Base-by-base conservation (phyloP, 2,113 vertebrate species). In the Alligator mississippiensis region DNA sequence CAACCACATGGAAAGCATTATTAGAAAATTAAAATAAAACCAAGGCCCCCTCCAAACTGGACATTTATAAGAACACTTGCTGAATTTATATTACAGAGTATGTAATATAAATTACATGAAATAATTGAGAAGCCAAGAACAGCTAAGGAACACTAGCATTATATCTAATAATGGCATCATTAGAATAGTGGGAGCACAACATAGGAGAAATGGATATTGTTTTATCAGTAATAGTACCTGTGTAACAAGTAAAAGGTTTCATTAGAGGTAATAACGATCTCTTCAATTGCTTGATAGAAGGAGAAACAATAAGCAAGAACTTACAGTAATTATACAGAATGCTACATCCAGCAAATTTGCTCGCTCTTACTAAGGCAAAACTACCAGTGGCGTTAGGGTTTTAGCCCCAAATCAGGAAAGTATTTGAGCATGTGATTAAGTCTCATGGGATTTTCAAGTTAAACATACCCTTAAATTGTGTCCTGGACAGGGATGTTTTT, bases 261-360 rank as follows among this genome's bases (percentile, higher is more conserved):
- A 47, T 64, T 58, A 62, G 2, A 87, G 38, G 27, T 4, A 72
- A 17, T 47, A 77, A 61, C 2, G 1, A 0, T 28, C 25, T 84
- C 83, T 90, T 47, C 54, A 84, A 54, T 47, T 88, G 17, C 77
- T 87, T 88, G n/a, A 62, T 25, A 89, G n/a, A 6, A 89, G n/a
- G 19, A 27, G 14, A 47, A 30, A 82, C 72, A 90, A 84, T 11
- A 86, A 80, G 54, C 34, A 93, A 91, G 90, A 80, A 25, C 1
- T 3, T 70, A 47, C 38, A 47, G 13, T 47, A 59, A 62, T 1
- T 11, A 84, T 74, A 87, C 78, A 34, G 4, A 4, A 13, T 80
- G 47, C 27, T 77, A 4, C 27, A 14, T 72, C 9, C 80, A 82
- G 54, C 21, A 91, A 90, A 58, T 85, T 80, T 84, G 90, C 14